A percentile compares a stretch with the other conserved stretches of the same genome.
Evolutionary conservation across 2,797 vertebrate genomes (phyloP).

Genomic region (Vespertilio murinus): DNA sequence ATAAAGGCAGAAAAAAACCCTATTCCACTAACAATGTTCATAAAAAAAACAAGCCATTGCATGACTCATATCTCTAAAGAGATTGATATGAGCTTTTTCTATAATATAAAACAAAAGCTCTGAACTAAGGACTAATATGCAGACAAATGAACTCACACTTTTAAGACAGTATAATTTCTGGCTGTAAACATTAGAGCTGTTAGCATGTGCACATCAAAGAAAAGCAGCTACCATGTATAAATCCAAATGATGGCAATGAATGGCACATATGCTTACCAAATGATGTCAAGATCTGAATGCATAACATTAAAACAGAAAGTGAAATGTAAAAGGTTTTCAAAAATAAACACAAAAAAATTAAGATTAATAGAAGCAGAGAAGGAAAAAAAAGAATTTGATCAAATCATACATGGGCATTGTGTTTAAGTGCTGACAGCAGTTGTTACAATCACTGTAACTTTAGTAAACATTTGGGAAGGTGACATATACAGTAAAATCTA

Average conservation of each 20-base stretch:
- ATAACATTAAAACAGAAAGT: conserved; percentile 86
- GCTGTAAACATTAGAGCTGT: conserved; percentile 50
- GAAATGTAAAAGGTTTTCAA: conserved; percentile 82
- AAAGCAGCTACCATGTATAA: conserved; percentile 79
- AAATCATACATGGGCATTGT: conserved; percentile 75
- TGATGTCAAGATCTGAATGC: conserved; percentile 85
- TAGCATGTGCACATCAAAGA: conserved; percentile 71
- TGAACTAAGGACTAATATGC: background rate
- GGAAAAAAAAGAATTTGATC: conserved; percentile 68
- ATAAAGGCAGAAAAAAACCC: conserved; percentile 13
- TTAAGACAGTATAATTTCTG: background rate
- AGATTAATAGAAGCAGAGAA: conserved; percentile 72
- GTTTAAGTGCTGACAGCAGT: conserved; percentile 78
- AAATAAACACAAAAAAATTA: conserved; percentile 79
- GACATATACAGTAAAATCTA: conserved; percentile 35
- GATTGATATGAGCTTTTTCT: conserved; percentile 69
- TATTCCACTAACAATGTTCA: conserved; percentile 64
- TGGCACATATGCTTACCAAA: conserved; percentile 86
- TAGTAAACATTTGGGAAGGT: conserved; percentile 34
- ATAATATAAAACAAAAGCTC: background rate
- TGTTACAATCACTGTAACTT: conserved; percentile 46
- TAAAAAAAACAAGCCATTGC: conserved; percentile 40
- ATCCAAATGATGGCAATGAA: conserved; percentile 80
- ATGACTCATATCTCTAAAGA: conserved; percentile 54
- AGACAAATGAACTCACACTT: conserved; percentile 48